phyloP scores from a whole-genome alignment of 2,888 invertebrate genomes.

The Spodoptera littoralis region DNA sequence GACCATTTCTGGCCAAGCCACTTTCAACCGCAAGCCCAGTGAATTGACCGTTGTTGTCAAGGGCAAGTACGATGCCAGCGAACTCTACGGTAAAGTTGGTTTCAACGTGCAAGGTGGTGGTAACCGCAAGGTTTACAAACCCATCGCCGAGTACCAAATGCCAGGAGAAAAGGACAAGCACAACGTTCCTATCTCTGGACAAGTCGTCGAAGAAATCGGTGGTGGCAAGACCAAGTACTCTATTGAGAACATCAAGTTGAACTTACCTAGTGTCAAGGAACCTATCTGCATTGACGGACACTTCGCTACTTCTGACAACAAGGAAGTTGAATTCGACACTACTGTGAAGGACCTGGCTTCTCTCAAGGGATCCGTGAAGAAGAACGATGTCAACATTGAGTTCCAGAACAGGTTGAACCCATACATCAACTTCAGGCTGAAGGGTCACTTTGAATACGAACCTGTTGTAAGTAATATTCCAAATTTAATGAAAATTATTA shows the following conservation, averaged over 20 bases:
- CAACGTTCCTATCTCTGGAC: slow-evolving; percentile 87
- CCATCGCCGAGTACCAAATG: slow-evolving; percentile 91
- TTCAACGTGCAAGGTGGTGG: slow-evolving; percentile 89
- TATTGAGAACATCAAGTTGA: slow-evolving; percentile 88
- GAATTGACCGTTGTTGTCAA: slow-evolving; percentile 90
- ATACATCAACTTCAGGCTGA: slow-evolving; percentile 88
- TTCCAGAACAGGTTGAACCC: slow-evolving; percentile 90
- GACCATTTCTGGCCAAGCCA: slow-evolving; percentile 88
- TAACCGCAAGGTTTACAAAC: slow-evolving; percentile 89
- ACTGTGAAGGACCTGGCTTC: slow-evolving; percentile 85
- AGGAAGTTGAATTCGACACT: slow-evolving; percentile 82
- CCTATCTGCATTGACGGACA: slow-evolving; percentile 86
- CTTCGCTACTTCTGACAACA: slow-evolving; percentile 64
- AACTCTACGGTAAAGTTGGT: slow-evolving; percentile 91
- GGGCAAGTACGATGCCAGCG: slow-evolving; percentile 87
- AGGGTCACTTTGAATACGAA: slow-evolving; percentile 85
- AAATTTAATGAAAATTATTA: background rate
- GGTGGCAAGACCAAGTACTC: slow-evolving; percentile 85
- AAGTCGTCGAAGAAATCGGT: slow-evolving; percentile 72
- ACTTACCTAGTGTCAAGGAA: slow-evolving; percentile 75
- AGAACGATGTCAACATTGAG: slow-evolving; percentile 81
- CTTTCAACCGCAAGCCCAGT: slow-evolving; percentile 86
- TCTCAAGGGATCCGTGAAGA: slow-evolving; percentile 81
- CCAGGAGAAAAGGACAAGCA: slow-evolving; percentile 86
- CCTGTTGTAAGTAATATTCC: slow-evolving; percentile 71